Conservation (phyloP, 2,888 invertebrate genomes). For the Cheilosia pagana region DNA sequence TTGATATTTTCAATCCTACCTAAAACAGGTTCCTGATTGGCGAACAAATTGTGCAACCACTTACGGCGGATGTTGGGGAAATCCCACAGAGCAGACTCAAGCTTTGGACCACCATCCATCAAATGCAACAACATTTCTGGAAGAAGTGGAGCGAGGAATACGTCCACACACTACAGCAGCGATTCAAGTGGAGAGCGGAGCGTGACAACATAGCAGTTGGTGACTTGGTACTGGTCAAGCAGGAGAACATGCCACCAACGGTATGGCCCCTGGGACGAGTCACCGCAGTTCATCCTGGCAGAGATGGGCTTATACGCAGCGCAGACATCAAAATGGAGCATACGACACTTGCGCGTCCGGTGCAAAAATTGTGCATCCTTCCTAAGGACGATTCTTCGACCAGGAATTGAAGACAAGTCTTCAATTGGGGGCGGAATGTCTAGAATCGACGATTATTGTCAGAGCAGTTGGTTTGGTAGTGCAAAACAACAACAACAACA, state of each 20-base stretch:
- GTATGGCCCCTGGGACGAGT: conserved; percentile 18
- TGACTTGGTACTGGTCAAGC: conserved; percentile 13
- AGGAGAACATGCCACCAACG: conserved; percentile 29
- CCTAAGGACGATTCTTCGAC: not conserved
- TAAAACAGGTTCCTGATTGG: not conserved
- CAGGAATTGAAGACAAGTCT: not conserved
- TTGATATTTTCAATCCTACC: no score
- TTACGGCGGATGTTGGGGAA: conserved; percentile 3
- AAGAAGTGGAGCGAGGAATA: not conserved
- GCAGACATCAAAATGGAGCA: conserved; percentile 16
- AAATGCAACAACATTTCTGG: conserved; percentile 1
- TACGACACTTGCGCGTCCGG: conserved; percentile 8
- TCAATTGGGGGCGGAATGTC: conserved; percentile 35
- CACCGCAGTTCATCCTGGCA: not conserved
- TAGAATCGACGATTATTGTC: not conserved
- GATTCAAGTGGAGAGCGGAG: not conserved
- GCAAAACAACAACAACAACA: no score
- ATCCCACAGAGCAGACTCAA: conserved; percentile 3
- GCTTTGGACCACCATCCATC: no score
- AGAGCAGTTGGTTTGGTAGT: no score
- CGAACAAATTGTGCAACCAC: conserved; percentile 10
- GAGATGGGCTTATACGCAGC: not conserved
- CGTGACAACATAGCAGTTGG: not conserved
- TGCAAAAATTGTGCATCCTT: conserved; percentile 14
- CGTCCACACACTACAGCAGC: conserved; percentile 18